These are phyloP conservation scores for Cochlearius cochlearius DNA, from an alignment of 2,113 vertebrate genomes.

Conservation along the genomic window DNA sequence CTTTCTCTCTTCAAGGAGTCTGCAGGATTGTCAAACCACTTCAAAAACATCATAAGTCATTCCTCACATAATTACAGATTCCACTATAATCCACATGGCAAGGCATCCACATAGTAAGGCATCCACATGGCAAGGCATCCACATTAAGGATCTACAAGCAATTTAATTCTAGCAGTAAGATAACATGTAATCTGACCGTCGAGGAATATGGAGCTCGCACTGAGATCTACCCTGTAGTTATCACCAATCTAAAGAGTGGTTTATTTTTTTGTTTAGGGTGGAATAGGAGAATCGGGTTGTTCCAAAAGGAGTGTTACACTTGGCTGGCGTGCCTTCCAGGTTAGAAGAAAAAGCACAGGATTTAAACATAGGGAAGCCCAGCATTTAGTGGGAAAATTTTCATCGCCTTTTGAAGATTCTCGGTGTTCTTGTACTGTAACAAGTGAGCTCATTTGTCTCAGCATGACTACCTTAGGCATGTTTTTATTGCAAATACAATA, in stretches of 20 bases:
- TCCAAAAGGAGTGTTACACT: background rate
- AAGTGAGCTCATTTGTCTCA: background rate
- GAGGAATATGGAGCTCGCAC: background rate
- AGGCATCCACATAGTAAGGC: background rate
- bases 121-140: background rate
- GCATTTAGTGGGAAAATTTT: background rate
- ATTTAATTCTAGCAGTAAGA: background rate
- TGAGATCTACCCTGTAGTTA: background rate
- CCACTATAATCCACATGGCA: background rate
- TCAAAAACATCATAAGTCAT: background rate
- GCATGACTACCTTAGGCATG: background rate
- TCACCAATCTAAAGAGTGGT: background rate
- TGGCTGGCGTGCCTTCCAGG: background rate
- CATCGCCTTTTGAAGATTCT: background rate
- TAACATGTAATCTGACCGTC: background rate
- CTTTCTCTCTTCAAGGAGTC: background rate
- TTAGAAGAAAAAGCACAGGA: background rate
- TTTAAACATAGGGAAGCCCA: background rate
- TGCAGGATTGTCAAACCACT: background rate
- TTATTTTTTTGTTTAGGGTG: background rate
- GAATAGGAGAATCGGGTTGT: background rate
- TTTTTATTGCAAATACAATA: background rate
- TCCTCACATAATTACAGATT: background rate
- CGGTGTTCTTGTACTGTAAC: background rate
- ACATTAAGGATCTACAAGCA: background rate